Evolutionary conservation across 2,888 invertebrate genomes (phyloP).

Genomic region (Atrina japonica): DNA sequence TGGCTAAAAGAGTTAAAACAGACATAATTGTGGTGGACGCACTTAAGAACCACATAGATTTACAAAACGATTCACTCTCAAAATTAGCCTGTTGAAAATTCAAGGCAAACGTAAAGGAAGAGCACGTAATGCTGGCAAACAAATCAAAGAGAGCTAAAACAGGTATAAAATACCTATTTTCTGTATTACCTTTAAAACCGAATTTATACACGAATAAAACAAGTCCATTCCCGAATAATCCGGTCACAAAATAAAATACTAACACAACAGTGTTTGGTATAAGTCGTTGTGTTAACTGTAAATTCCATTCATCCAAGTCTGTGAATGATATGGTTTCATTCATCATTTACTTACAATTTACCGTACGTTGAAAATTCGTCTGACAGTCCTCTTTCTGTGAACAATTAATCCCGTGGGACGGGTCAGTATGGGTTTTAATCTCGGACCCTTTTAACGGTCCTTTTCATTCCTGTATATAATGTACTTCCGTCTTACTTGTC

Average conservation of each 20-base stretch:
- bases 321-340: too few species aligned
- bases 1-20: conserved; percentile 8
- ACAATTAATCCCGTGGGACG: too few species aligned
- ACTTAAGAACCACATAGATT: conserved; percentile 18
- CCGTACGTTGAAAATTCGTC: too few species aligned
- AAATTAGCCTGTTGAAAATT: conserved; percentile 33
- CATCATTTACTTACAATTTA: too few species aligned
- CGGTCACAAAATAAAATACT: conserved; percentile 6
- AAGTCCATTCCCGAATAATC: conserved; percentile 7
- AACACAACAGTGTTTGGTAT: conserved; percentile 18
- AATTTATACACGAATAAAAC: conserved; percentile 9
- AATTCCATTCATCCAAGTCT: conserved; percentile 18
- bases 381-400: too few species aligned
- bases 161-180: conserved; percentile 19
- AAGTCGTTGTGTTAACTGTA: not conserved
- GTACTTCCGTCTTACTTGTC: too few species aligned
- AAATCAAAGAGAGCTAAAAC: conserved; percentile 14
- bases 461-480: too few species aligned
- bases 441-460: too few species aligned
- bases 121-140: conserved; percentile 11
- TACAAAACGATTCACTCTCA: conserved; percentile 16
- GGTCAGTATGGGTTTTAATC: too few species aligned
- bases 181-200: not conserved
- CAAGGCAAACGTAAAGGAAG: conserved; percentile 15
- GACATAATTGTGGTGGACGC: conserved; percentile 2